Evolutionary conservation across 2,113 vertebrate species (phyloP), one percentile per base, ranked within the genome.

Genomic region (Galbula dea): DNA sequence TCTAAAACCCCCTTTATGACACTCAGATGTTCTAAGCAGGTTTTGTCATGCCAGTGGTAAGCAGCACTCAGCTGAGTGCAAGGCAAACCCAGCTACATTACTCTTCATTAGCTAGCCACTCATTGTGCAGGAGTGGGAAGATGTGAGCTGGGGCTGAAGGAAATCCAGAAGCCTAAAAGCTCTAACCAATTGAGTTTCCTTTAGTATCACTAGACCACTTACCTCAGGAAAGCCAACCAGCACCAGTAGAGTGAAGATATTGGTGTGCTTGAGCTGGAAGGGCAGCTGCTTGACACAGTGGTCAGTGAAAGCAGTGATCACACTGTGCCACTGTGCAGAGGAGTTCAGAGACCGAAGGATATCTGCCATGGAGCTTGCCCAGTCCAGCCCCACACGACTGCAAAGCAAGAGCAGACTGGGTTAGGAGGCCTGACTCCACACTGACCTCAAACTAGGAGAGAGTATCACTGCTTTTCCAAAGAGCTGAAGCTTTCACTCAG

Each of bases 221-320:
- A 99, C 99, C 98, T 99, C 99, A 39, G 99, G 99, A 94, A 99
- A 99, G 88, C 99, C 99, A 71, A 99, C 99, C 34, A 99, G 98
- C 81, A 99, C 99, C 66, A 99, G 90, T 71, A 99, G 96, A 15
- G 99, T 99, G 97, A 99, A 99, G 96, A 99, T 98, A 96, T 99
- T 99, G 96, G 99, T 99, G 95, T 99, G 99, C 90, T 98, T 99
- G 16, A 99, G 97, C 83, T 98, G 98, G 90, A 98, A 98, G 6
- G 99, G 99, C 84, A 99, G 98, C 93, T 99, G 98, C 88, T 98
- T 98, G 22, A 99, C 83, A 90, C 99, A 99, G 73, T 99, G 98
- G 94, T 99, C 98, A 13, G 99, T 99, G 98, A 99, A 99, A 63
- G 98, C 91, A 22, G 98, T 98, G 5, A 99, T 98, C 68, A 99